A percentile compares a stretch with the other conserved stretches of the same genome.
Conservation (phyloP, 1,140 invertebrate species). For the Nylanderia fulva region DNA sequence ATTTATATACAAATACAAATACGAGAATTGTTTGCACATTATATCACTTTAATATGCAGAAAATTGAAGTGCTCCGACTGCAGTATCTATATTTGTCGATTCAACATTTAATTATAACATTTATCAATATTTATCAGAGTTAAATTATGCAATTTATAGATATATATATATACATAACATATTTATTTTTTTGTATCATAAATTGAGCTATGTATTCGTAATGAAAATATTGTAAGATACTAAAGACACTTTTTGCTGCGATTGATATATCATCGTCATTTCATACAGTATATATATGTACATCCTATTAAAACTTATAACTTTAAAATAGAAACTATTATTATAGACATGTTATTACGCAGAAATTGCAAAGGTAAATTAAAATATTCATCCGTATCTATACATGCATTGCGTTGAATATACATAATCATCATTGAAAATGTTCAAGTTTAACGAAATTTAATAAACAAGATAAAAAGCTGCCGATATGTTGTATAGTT, state of each 20-base stretch:
- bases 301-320: neutral
- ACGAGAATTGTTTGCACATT: neutral
- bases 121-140: neutral
- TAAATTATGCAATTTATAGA: neutral
- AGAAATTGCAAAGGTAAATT: neutral
- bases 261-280: neutral
- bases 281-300: neutral
- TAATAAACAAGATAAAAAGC: no score
- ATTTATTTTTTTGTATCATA: neutral
- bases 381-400: neutral
- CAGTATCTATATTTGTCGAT: neutral
- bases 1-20: neutral
- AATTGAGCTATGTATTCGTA: neutral
- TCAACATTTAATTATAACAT: neutral
- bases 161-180: neutral
- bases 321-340: neutral
- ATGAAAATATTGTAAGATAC: neutral
- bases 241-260: no score
- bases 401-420: neutral
- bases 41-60: neutral
- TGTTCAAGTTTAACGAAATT: no score
- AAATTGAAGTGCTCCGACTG: neutral
- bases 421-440: neutral
- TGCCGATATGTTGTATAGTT: no score
- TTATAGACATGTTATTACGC: neutral